A percentile compares a stretch with the other conserved stretches of the same genome.
Conservation (phyloP, 2,888 invertebrate genomes). For the Anoplius nigerrimus region DNA sequence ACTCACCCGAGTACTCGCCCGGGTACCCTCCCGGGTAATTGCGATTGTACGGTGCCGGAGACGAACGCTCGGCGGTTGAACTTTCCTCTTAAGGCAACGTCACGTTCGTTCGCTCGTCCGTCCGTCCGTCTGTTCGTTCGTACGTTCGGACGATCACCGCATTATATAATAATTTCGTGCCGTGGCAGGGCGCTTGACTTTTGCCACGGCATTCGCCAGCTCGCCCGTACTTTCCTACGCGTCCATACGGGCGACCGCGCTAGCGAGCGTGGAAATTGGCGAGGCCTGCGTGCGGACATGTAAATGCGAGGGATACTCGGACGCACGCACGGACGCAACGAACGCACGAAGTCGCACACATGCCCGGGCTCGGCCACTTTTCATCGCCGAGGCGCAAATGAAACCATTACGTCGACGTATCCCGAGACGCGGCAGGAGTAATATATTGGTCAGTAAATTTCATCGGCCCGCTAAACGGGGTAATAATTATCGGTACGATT, state of each 20-base stretch:
- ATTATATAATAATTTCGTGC: constrained; percentile 42
- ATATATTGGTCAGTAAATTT: constrained; percentile 52
- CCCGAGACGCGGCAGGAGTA: constrained; percentile 27
- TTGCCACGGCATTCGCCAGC: constrained; percentile 15
- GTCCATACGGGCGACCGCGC: too few species aligned
- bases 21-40: not conserved
- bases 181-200: constrained; percentile 20
- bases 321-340: too few species aligned
- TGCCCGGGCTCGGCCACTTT: not conserved
- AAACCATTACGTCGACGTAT: constrained; percentile 39
- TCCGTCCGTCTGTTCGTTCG: too few species aligned
- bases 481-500: constrained; percentile 44
- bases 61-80: constrained; percentile 8
- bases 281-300: not conserved
- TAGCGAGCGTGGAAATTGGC: too few species aligned
- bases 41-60: not conserved
- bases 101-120: not conserved
- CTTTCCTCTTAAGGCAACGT: constrained; percentile 7
- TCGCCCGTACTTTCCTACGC: too few species aligned
- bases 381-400: constrained; percentile 39
- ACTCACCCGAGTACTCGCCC: not conserved
- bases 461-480: constrained; percentile 37
- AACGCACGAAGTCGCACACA: too few species aligned
- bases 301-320: too few species aligned
- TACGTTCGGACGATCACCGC: constrained; percentile 6